Evolutionary conservation across 2,888 invertebrate genomes (phyloP).

Genomic region (Patella depressa): DNA sequence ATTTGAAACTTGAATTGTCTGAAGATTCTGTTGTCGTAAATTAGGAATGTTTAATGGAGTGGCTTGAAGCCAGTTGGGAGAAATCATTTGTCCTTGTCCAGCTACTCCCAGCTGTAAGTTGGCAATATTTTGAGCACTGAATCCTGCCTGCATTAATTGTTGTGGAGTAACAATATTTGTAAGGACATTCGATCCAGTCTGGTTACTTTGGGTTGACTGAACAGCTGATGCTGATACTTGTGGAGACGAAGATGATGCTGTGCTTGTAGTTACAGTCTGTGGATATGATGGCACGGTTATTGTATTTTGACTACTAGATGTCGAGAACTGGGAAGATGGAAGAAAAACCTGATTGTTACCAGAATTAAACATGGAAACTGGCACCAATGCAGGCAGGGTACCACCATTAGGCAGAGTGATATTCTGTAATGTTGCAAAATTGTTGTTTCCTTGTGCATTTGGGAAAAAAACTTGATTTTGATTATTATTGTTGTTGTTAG

Average conservation of each 20-base stretch:
- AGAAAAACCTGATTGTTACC: constrained; percentile 45
- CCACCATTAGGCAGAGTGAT: neutral
- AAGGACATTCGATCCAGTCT: constrained; percentile 30
- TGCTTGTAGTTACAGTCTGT: constrained; percentile 43
- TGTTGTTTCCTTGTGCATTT: neutral
- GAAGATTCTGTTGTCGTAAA: constrained; percentile 45
- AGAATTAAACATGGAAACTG: constrained; percentile 46
- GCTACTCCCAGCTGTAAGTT: constrained; percentile 43
- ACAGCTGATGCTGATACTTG: neutral
- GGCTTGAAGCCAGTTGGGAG: constrained; percentile 50
- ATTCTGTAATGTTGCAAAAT: constrained; percentile 8
- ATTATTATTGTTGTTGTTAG: neutral
- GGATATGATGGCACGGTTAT: constrained; percentile 45
- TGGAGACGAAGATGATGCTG: constrained; percentile 47
- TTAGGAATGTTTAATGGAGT: constrained; percentile 51
- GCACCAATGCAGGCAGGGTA: constrained; percentile 46
- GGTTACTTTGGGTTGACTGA: neutral
- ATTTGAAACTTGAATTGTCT: constrained; percentile 60
- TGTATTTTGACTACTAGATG: constrained; percentile 33
- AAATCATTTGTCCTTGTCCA: constrained; percentile 53
- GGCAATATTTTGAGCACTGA: constrained; percentile 49
- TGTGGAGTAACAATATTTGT: constrained; percentile 45
- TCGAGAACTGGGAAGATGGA: constrained; percentile 37
- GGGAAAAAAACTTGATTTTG: constrained; percentile 1
- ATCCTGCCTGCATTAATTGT: constrained; percentile 47